Conservation (phyloP, 2,888 invertebrate genomes). For the Standfussiana lucernea region DNA sequence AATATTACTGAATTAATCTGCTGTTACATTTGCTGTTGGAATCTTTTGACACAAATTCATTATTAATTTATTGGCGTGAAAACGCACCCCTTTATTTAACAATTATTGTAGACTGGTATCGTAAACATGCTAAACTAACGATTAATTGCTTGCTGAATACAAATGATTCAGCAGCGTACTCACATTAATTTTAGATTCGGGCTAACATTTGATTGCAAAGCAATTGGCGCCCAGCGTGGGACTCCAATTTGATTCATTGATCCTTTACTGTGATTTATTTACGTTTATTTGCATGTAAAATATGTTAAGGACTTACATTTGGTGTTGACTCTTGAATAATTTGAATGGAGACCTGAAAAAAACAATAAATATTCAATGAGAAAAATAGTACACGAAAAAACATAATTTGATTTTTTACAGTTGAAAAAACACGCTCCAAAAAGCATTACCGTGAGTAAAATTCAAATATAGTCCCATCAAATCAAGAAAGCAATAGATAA, state of each 20-base stretch:
- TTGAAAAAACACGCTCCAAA: not conserved
- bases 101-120: conserved; percentile 3
- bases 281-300: conserved; percentile 29
- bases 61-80: conserved; percentile 12
- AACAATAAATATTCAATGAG: conserved; percentile 18
- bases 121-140: conserved; percentile 26
- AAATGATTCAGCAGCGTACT: conserved; percentile 43
- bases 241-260: conserved; percentile 44
- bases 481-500: conserved; percentile 27
- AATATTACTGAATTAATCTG: not conserved
- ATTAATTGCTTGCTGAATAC: conserved; percentile 48
- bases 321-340: conserved; percentile 15
- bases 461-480: conserved; percentile 13
- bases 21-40: not conserved
- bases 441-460: not conserved
- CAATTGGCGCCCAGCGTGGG: conserved; percentile 64
- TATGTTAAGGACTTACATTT: conserved; percentile 49
- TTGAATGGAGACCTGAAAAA: conserved; percentile 55
- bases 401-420: not conserved
- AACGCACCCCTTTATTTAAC: conserved; percentile 1
- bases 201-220: conserved; percentile 30
- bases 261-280: conserved; percentile 29
- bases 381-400: not conserved
- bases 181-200: conserved; percentile 58
- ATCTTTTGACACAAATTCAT: not conserved